phyloP scores from a whole-genome alignment of 2,888 invertebrate species.

The Melanostoma mellinum region DNA sequence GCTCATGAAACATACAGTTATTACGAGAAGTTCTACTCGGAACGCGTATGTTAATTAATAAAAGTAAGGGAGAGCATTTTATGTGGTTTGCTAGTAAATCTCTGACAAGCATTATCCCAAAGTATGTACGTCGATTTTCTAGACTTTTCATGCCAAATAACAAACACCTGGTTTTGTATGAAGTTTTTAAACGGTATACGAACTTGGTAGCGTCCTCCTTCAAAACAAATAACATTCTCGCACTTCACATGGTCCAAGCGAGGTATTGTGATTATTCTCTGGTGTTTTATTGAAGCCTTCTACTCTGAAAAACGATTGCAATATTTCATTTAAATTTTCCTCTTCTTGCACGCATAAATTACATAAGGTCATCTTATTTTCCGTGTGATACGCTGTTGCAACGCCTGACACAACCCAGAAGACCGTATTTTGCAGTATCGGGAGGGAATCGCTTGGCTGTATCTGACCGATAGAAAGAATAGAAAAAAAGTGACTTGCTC shows the following conservation, averaged over 20 bases:
- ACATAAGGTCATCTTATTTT: background rate
- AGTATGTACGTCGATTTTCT: too few species aligned
- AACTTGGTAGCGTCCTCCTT: slow-evolving; percentile 4
- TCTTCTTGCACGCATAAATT: background rate
- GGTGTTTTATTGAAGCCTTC: background rate
- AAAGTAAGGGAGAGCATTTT: too few species aligned
- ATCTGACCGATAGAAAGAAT: background rate
- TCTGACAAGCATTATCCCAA: too few species aligned
- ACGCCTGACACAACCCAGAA: slow-evolving; percentile 5
- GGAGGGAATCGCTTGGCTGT: background rate
- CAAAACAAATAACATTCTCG: background rate
- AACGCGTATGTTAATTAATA: too few species aligned
- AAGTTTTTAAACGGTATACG: slow-evolving; percentile 6
- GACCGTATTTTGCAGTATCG: slow-evolving; percentile 1
- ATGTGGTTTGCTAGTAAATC: too few species aligned
- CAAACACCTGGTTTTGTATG: too few species aligned
- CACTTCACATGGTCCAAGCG: background rate
- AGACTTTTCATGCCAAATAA: too few species aligned
- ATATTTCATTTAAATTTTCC: background rate
- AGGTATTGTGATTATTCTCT: too few species aligned
- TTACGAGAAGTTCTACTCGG: too few species aligned
- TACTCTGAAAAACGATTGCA: background rate
- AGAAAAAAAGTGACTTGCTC: background rate
- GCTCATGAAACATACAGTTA: too few species aligned
- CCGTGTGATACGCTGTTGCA: background rate